phyloP scores from a whole-genome alignment of 2,113 vertebrate genomes.

The Tapirus terrestris region DNA sequence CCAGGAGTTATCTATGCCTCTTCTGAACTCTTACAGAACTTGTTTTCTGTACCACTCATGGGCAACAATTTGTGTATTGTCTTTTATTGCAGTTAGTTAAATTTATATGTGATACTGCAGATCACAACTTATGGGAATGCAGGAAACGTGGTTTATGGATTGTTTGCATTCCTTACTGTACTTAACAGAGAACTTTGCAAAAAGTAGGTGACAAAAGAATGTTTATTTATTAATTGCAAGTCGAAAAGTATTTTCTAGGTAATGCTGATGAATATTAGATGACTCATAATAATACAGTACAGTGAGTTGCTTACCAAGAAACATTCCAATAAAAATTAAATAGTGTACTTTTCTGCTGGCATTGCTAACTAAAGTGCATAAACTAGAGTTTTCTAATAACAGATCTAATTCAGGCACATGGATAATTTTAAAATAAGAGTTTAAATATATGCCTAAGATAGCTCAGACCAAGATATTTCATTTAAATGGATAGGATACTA shows the following conservation, averaged over 20 bases:
- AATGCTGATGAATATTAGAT: not conserved
- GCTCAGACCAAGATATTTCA: not conserved
- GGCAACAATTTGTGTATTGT: not conserved
- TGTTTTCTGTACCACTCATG: not conserved
- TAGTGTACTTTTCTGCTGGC: not conserved
- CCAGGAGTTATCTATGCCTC: not conserved
- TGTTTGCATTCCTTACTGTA: not conserved
- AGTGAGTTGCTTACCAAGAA: not conserved
- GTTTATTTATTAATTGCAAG: conserved; percentile 24
- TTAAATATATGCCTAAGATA: not conserved
- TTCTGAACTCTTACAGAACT: not conserved
- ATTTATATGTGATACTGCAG: not conserved
- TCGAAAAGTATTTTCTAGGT: not conserved
- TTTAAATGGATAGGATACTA: not conserved
- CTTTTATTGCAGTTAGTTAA: not conserved
- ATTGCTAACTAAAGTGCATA: not conserved
- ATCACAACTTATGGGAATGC: not conserved
- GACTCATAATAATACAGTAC: not conserved
- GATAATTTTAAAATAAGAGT: not conserved
- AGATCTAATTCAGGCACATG: not conserved
- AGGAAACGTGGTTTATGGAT: not conserved
- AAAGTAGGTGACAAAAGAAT: not conserved
- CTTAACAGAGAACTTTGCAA: not conserved
- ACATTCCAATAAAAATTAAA: not conserved
- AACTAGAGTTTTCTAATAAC: conserved; percentile 24